Evolutionary conservation across 2,888 invertebrate genomes (phyloP).

Genomic region (Alitta virens): DNA sequence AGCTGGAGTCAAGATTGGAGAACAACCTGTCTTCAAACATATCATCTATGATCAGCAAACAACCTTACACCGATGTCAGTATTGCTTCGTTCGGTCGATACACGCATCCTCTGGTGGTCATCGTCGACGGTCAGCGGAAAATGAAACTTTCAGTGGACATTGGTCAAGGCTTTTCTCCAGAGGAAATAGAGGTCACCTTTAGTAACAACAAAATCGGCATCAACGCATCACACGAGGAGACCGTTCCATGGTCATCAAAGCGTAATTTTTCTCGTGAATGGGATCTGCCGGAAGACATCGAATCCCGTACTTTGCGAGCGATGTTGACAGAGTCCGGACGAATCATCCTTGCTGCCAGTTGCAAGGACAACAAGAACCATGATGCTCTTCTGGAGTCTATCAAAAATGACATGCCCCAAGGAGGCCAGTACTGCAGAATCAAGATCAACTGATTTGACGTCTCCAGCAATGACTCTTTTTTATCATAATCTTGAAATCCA

Average conservation of each 20-base stretch:
- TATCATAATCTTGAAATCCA: no score
- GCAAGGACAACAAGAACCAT: slow-evolving; percentile 18
- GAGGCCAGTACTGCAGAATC: slow-evolving; percentile 7
- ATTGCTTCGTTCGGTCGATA: neutral
- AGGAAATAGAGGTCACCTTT: slow-evolving; percentile 50
- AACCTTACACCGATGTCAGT: no score
- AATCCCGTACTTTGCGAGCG: slow-evolving; percentile 45
- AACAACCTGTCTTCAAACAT: no score
- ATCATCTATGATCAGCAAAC: no score
- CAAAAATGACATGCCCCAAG: slow-evolving; percentile 19
- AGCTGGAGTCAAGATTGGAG: no score
- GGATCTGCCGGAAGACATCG: slow-evolving; percentile 50
- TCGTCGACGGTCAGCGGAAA: slow-evolving; percentile 41
- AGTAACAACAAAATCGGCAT: slow-evolving; percentile 48
- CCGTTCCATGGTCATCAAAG: slow-evolving; percentile 44
- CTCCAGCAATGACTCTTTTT: no score
- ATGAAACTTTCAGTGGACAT: slow-evolving; percentile 26
- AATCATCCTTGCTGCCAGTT: slow-evolving; percentile 29
- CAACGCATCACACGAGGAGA: slow-evolving; percentile 51
- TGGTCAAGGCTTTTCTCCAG: slow-evolving; percentile 47
- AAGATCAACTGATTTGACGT: neutral
- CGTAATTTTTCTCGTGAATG: slow-evolving; percentile 54
- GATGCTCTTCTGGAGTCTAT: slow-evolving; percentile 7
- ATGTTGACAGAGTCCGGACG: slow-evolving; percentile 46
- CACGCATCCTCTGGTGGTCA: slow-evolving; percentile 39